phyloP scores from a whole-genome alignment of 2,888 invertebrate species.

The Noctua fimbriata region DNA sequence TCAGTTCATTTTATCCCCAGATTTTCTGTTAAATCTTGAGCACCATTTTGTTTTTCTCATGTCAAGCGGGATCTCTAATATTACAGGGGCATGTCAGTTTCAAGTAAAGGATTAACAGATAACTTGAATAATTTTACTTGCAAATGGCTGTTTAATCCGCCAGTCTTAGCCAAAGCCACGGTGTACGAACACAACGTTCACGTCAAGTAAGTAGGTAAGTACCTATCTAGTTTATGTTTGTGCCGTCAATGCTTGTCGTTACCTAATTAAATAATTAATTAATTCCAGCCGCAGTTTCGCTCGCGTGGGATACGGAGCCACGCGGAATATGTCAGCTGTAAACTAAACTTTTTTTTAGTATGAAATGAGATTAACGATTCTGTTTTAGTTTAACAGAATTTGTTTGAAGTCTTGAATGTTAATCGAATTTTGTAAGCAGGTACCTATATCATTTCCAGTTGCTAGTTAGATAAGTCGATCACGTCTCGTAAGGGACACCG shows the following conservation, averaged over 20 bases:
- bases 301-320: constrained; percentile 8
- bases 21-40: neutral
- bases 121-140: constrained; percentile 34
- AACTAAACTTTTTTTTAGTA: constrained; percentile 23
- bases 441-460: neutral
- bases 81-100: neutral
- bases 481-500: neutral
- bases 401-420: neutral
- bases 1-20: neutral
- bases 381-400: constrained; percentile 1
- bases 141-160: constrained; percentile 13
- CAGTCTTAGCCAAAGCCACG: constrained; percentile 14
- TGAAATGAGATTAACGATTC: neutral
- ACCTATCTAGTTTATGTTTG: constrained; percentile 32
- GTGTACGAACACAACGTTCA: constrained; percentile 3
- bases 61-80: neutral
- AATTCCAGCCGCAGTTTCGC: constrained; percentile 14
- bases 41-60: neutral
- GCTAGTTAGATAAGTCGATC: neutral
- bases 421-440: neutral
- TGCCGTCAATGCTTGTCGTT: constrained; percentile 28
- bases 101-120: constrained; percentile 17
- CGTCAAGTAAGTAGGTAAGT: constrained; percentile 17
- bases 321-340: constrained; percentile 13
- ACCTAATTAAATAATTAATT: constrained; percentile 46